Percentiles rank a stretch among this genome's conserved stretches.
phyloP scores from a whole-genome alignment of 1,140 invertebrate genomes.

The Cheumatopsyche charites region DNA sequence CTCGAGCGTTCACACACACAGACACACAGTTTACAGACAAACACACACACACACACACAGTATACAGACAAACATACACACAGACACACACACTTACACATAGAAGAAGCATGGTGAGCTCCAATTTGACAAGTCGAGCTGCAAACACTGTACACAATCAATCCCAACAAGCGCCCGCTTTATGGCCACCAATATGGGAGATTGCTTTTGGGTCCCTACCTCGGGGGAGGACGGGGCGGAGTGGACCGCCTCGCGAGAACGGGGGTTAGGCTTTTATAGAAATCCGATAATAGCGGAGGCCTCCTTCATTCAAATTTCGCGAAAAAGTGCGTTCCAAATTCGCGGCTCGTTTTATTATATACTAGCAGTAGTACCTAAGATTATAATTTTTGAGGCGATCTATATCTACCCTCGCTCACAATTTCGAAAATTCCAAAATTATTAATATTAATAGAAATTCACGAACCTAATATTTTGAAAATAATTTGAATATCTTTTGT shows the following conservation, averaged over 20 bases:
- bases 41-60: neutral
- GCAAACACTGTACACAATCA: constrained; percentile 45
- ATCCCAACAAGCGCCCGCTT: constrained; percentile 46
- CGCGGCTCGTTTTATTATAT: too few species aligned
- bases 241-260: neutral
- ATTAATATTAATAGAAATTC: too few species aligned
- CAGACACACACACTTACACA: neutral
- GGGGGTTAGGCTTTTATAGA: constrained; percentile 22
- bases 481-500: too few species aligned
- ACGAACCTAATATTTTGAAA: too few species aligned
- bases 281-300: constrained; percentile 29
- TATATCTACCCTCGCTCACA: too few species aligned
- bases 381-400: too few species aligned
- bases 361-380: too few species aligned
- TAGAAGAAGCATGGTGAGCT: constrained; percentile 12
- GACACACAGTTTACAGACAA: too few species aligned
- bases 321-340: too few species aligned
- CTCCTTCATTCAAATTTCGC: constrained; percentile 31
- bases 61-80: too few species aligned
- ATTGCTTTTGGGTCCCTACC: constrained; percentile 32
- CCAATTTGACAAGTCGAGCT: constrained; percentile 21
- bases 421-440: too few species aligned
- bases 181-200: constrained; percentile 47
- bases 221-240: neutral
- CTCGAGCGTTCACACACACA: neutral